Evolutionary conservation across 2,888 invertebrate genomes (phyloP).

Genomic region (Bhutanitis thaidina): DNA sequence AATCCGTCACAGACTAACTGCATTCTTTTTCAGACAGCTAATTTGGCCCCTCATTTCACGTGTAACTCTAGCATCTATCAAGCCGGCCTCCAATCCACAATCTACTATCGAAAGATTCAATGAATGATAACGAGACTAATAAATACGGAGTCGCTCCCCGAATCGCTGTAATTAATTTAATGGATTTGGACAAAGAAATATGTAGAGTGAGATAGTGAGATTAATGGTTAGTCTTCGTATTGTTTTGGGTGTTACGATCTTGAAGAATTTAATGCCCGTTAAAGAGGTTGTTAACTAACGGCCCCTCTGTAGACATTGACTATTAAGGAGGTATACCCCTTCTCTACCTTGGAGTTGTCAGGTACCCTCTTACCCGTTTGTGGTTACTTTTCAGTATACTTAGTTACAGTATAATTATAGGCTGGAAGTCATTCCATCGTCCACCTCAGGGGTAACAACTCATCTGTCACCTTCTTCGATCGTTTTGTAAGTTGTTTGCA

Average conservation of each 20-base stretch:
- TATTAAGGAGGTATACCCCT: too few relatives aligned
- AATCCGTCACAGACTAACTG: constrained; percentile 71
- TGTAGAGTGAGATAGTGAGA: constrained; percentile 76
- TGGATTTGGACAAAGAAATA: constrained; percentile 79
- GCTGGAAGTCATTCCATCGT: too few relatives aligned
- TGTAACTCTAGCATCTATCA: constrained; percentile 73
- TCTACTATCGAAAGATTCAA: constrained; percentile 57
- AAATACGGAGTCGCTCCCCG: constrained; percentile 74
- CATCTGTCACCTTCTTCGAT: too few relatives aligned
- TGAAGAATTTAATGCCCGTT: constrained; percentile 16
- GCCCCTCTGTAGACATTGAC: not conserved
- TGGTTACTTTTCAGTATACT: too few relatives aligned
- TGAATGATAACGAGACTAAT: constrained; percentile 79
- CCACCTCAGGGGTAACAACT: too few relatives aligned
- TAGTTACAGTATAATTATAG: too few relatives aligned
- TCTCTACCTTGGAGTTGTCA: too few relatives aligned
- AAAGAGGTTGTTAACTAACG: constrained; percentile 5
- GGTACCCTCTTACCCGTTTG: too few relatives aligned
- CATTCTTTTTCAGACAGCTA: constrained; percentile 74
- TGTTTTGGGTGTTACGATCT: constrained; percentile 58
- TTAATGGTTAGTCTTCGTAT: constrained; percentile 55
- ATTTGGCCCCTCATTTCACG: constrained; percentile 69
- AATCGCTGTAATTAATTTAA: constrained; percentile 78
- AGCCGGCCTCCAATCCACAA: constrained; percentile 28
- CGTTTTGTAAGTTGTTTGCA: too few relatives aligned